These are phyloP conservation scores for Mesopsocus fuscifrons DNA, from an alignment of 2,888 invertebrate genomes.

Conservation along the genomic window DNA sequence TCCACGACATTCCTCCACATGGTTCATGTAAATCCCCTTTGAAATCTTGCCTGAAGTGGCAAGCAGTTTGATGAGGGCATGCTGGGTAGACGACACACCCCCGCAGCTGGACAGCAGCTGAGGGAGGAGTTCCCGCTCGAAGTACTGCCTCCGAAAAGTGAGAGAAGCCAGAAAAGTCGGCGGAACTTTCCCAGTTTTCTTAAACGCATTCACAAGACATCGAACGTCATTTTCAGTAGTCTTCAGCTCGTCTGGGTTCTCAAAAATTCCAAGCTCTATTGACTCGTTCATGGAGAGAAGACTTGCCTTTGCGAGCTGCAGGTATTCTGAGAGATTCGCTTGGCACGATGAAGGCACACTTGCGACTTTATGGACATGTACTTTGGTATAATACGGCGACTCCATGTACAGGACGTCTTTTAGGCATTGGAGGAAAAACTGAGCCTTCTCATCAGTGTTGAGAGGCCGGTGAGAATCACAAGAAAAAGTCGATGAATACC, in stretches of 20 bases:
- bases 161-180: not conserved
- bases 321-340: not conserved
- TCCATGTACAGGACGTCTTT: not conserved
- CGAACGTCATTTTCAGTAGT: constrained; percentile 3
- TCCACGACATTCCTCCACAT: too few species aligned
- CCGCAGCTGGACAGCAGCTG: not conserved
- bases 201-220: not conserved
- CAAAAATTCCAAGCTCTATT: constrained; percentile 8
- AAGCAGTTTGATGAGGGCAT: not conserved
- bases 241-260: not conserved
- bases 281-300: not conserved
- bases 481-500: constrained; percentile 2
- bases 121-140: not conserved
- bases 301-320: constrained; percentile 2
- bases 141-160: not conserved
- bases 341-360: constrained; percentile 1
- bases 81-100: not conserved
- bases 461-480: constrained; percentile 1
- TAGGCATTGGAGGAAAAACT: not conserved
- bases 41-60: constrained; percentile 1
- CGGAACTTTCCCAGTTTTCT: not conserved
- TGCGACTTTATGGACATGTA: not conserved
- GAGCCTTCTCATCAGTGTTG: not conserved
- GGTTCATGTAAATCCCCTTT: too few species aligned
- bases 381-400: not conserved